phyloP scores from a whole-genome alignment of 2,113 vertebrate genomes.

The Tauraco erythrolophus region DNA sequence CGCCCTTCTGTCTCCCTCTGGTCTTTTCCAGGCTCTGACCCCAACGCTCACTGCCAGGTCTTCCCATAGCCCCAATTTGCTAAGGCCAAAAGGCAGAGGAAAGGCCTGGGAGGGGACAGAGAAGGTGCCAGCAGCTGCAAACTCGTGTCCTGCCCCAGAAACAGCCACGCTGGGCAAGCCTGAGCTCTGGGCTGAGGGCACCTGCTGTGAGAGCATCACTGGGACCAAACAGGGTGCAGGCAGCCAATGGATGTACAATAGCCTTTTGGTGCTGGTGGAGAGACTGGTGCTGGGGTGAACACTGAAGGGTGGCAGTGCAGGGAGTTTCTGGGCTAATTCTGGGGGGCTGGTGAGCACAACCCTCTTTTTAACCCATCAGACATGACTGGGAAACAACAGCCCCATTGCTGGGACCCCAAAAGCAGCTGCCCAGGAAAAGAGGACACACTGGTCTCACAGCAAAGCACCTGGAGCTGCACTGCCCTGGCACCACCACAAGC shows the following conservation, averaged over 20 bases:
- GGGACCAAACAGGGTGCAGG: background rate
- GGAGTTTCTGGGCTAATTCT: background rate
- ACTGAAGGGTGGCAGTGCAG: background rate
- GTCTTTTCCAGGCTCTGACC: conserved; percentile 7
- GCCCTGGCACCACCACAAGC: background rate
- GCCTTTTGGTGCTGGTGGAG: conserved; percentile 11
- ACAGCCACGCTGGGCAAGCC: background rate
- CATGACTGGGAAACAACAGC: background rate
- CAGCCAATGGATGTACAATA: background rate
- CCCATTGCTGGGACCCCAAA: background rate
- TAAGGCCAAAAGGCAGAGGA: background rate
- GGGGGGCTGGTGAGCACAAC: background rate
- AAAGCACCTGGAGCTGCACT: background rate
- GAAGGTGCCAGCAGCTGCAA: background rate
- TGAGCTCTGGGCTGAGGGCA: background rate
- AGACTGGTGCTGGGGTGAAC: conserved; percentile 25
- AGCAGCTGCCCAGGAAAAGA: background rate
- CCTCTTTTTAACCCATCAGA: background rate
- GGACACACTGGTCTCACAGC: background rate
- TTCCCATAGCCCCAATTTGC: background rate
- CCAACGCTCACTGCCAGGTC: background rate
- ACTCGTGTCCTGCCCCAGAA: background rate
- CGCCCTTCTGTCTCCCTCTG: background rate
- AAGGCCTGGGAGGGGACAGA: background rate
- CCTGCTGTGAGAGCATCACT: background rate